phyloP scores from a whole-genome alignment of 1,140 invertebrate genomes.

The Monochamus saltuarius region DNA sequence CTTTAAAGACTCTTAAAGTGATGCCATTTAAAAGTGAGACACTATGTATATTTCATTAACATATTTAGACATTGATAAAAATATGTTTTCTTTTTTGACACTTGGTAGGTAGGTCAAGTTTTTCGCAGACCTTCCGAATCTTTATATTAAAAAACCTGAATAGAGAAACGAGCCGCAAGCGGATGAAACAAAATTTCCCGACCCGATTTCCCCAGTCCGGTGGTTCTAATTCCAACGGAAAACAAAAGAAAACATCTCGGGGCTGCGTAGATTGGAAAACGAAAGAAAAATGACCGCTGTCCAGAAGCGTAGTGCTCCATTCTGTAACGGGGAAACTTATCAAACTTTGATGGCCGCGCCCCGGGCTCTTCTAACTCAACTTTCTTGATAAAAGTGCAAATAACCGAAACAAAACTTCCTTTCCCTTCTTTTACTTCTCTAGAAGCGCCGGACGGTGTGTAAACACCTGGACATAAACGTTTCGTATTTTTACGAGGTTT shows the following conservation, averaged over 20 bases:
- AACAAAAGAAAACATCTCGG: conserved; percentile 26
- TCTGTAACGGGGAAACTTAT: conserved; percentile 49
- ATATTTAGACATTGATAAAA: too few relatives aligned
- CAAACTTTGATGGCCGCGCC: conserved; percentile 51
- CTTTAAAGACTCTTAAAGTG: too few relatives aligned
- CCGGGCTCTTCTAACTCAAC: conserved; percentile 41
- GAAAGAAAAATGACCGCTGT: conserved; percentile 58
- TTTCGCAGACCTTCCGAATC: too few relatives aligned
- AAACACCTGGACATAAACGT: conserved; percentile 16
- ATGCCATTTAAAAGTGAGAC: too few relatives aligned
- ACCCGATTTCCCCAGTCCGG: too few relatives aligned
- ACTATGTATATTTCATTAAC: too few relatives aligned
- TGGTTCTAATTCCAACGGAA: conserved; percentile 23
- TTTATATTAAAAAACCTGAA: too few relatives aligned
- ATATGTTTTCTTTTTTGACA: too few relatives aligned
- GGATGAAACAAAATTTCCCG: too few relatives aligned
- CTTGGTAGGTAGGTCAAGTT: too few relatives aligned
- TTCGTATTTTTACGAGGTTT: conserved; percentile 10
- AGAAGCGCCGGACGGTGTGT: conserved; percentile 1
- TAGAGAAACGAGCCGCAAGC: too few relatives aligned
- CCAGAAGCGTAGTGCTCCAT: conserved; percentile 44
- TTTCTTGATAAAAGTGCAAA: conserved; percentile 52
- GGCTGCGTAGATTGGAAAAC: conserved; percentile 54
- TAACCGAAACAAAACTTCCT: conserved; percentile 47
- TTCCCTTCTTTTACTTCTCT: conserved; percentile 21